Evolutionary conservation across 2,113 vertebrate genomes (phyloP), one percentile per base, ranked within the genome.

Genomic region (Neolamprologus variostigma): DNA sequence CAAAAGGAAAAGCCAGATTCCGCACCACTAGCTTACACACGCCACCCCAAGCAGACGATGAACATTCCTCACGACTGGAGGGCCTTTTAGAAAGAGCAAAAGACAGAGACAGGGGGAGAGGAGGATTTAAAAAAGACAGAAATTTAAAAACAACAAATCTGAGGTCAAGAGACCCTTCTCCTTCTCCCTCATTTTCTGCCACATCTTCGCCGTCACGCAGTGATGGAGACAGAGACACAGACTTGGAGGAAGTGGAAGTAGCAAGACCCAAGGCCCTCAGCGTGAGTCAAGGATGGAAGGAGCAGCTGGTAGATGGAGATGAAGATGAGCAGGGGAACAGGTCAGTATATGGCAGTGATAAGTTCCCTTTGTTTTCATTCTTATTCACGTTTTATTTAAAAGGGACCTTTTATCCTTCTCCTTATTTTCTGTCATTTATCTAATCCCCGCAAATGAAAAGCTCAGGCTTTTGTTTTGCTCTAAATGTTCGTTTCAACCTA

Each of bases 251-350:
- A 83, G 89, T 93, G 89, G 84, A 82, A 59, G 53, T 93, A 12
- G 57, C 81, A 63, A 88, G 91, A 84, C 78, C 57, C 83, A 81
- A 78, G 40, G 86, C 82, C 3, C 85, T 63, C 33, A 89, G 85
- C 1, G 91, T 94, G 55, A 95, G 89, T 82, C 21, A 88, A 45
- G 92, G 87, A 76, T 94, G 94, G 95, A 95, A 66, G 37, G 95
- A 96, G 86, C 93, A 94, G 87, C 86, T 93, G 21, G 95, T 96
- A 79, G 95, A 96, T 2, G 95, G 86, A 26, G 93, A 95, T 51
- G 91, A 94, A 8, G 89, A 94, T 10, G 93, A 95, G n/a, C 93
- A 80, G 42, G 94, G 57, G n/a, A 80, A 86, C 90, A 94, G 94
- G 96, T 96, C 13, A 89, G 96, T 89, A 53, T 40, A 61, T 45